phyloP scores from a whole-genome alignment of 1,140 invertebrate genomes.

The Drosophila kepulauana region DNA sequence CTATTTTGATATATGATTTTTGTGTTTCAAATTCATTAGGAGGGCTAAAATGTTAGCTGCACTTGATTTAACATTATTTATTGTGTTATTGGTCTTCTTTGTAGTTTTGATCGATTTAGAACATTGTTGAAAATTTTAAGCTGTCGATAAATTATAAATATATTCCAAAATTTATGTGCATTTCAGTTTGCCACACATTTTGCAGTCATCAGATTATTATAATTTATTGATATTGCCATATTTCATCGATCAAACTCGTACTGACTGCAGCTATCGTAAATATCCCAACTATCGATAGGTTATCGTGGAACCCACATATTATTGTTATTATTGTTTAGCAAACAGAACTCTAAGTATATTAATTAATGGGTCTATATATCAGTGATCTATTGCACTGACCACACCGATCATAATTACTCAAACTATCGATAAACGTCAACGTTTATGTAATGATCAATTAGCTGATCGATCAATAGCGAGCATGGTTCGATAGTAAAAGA shows the following conservation, averaged over 20 bases:
- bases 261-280: no score
- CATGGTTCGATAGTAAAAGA: neutral
- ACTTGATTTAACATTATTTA: neutral
- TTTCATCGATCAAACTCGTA: neutral
- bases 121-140: neutral
- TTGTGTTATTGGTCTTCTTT: neutral
- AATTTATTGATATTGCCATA: neutral
- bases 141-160: neutral
- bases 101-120: neutral
- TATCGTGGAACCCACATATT: neutral
- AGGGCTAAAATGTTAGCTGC: neutral
- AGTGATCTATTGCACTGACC: conserved; percentile 6
- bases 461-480: conserved; percentile 13
- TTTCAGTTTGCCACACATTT: neutral
- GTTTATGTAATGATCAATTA: neutral
- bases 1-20: neutral
- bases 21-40: neutral
- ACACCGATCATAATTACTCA: conserved; percentile 2
- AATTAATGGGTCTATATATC: neutral
- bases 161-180: neutral
- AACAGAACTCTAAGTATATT: neutral
- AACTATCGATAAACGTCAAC: conserved; percentile 9
- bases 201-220: neutral
- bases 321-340: no score
- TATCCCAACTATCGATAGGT: neutral